These are phyloP conservation scores for Nerophis lumbriciformis DNA, from an alignment of 2,113 vertebrate genomes.

Conservation along the genomic window DNA sequence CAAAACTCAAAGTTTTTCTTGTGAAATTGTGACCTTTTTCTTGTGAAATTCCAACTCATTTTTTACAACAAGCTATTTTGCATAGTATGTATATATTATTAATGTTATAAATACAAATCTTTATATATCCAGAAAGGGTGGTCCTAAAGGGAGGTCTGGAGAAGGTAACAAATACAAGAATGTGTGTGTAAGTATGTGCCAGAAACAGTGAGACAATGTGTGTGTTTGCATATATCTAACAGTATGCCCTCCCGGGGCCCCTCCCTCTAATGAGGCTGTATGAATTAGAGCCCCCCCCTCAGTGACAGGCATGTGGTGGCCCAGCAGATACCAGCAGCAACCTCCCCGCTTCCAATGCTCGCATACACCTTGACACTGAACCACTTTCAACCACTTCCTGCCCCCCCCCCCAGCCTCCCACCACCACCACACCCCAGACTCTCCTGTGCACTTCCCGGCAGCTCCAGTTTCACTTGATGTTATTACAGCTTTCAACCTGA, in stretches of 20 bases:
- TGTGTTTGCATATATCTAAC: slow-evolving; percentile 11
- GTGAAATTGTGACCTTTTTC: no score
- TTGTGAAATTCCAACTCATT: no score
- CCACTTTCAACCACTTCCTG: slow-evolving; percentile 41
- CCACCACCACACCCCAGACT: slow-evolving; percentile 38
- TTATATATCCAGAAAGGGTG: no score
- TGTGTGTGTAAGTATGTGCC: slow-evolving; percentile 47
- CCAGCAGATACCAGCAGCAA: slow-evolving; percentile 65
- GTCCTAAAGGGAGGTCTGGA: no score
- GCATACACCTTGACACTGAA: slow-evolving; percentile 47
- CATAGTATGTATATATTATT: no score
- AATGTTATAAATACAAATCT: no score
- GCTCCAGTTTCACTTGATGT: slow-evolving; percentile 71
- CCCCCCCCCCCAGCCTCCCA: slow-evolving; percentile 20
- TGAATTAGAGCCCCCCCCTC: slow-evolving; percentile 84
- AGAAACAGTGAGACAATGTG: slow-evolving; percentile 35
- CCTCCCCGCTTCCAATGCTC: slow-evolving; percentile 53
- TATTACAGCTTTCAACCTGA: slow-evolving; percentile 75
- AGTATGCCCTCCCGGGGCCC: slow-evolving; percentile 59
- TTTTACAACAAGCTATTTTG: no score
- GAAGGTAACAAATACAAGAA: no score
- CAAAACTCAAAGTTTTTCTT: no score
- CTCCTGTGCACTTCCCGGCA: slow-evolving; percentile 58
- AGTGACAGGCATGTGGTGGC: slow-evolving; percentile 89
- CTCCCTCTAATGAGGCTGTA: slow-evolving; percentile 98